Evolutionary conservation across 2,113 vertebrate genomes (phyloP).

Genomic region (Haliaeetus leucogaster): DNA sequence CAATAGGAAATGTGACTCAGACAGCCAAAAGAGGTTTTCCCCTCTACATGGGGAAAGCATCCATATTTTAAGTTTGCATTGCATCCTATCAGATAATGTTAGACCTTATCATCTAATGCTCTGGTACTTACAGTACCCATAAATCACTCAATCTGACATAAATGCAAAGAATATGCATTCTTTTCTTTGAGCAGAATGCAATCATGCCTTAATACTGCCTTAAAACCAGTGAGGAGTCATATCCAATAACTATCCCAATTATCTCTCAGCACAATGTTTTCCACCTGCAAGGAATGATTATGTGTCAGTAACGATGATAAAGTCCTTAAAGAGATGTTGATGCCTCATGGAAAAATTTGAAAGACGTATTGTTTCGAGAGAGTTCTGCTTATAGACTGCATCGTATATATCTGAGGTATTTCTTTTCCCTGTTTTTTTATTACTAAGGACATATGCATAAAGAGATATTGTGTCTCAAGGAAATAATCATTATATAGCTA

Average conservation of each 20-base stretch:
- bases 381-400: constrained; percentile 34
- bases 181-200: constrained; percentile 67
- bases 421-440: constrained; percentile 52
- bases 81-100: constrained; percentile 31
- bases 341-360: constrained; percentile 46
- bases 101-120: constrained; percentile 35
- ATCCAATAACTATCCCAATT: constrained; percentile 72
- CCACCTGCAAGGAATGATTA: constrained; percentile 68
- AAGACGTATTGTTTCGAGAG: constrained; percentile 46
- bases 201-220: constrained; percentile 61
- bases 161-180: constrained; percentile 59
- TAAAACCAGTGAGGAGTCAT: constrained; percentile 66
- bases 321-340: constrained; percentile 63
- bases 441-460: constrained; percentile 55
- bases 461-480: constrained; percentile 18
- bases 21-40: background rate
- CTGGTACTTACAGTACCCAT: constrained; percentile 47
- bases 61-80: constrained; percentile 23
- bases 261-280: constrained; percentile 67
- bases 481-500: constrained; percentile 29
- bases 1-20: background rate
- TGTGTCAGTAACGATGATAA: constrained; percentile 64
- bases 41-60: background rate
- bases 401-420: constrained; percentile 25
- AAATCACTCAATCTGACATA: constrained; percentile 69